phyloP scores from a whole-genome alignment of 2,888 invertebrate species.

The Drosophila barbarae region DNA sequence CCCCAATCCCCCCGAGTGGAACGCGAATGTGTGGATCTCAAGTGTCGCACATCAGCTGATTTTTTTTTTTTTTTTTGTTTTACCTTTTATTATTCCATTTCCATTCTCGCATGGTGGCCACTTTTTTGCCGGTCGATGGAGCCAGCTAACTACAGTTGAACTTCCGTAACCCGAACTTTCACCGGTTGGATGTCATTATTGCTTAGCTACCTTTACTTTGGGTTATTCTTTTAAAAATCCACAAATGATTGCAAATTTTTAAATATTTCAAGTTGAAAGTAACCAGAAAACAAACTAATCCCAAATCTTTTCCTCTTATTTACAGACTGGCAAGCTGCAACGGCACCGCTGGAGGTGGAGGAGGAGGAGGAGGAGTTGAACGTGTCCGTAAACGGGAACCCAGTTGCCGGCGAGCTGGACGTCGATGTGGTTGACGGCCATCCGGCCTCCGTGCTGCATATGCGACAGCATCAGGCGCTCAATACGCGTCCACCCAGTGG shows the following conservation, averaged over 20 bases:
- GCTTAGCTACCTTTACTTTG: not conserved
- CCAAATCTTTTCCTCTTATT: not conserved
- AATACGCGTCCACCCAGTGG: constrained; percentile 55
- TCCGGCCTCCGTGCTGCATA: constrained; percentile 70
- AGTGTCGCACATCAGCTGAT: constrained; percentile 66
- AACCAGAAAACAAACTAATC: not conserved
- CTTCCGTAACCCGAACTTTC: constrained; percentile 30
- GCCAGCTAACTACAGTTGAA: constrained; percentile 42
- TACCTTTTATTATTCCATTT: constrained; percentile 14
- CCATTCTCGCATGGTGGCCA: constrained; percentile 41
- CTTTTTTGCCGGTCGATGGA: constrained; percentile 45
- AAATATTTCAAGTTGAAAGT: not conserved
- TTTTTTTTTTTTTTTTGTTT: constrained; percentile 38
- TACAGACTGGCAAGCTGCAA: constrained; percentile 34
- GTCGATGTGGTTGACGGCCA: constrained; percentile 76
- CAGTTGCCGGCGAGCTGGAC: constrained; percentile 44
- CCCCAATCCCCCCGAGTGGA: constrained; percentile 43
- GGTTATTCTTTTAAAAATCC: not conserved
- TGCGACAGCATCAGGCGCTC: constrained; percentile 72
- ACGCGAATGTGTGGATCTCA: constrained; percentile 37
- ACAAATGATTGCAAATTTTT: not conserved
- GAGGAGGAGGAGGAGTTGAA: constrained; percentile 35
- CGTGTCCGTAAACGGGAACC: constrained; percentile 36
- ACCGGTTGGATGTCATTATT: constrained; percentile 6
- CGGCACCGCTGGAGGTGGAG: constrained; percentile 38